phyloP scores from a whole-genome alignment of 2,797 vertebrate species.

The Eospalax fontanierii region DNA sequence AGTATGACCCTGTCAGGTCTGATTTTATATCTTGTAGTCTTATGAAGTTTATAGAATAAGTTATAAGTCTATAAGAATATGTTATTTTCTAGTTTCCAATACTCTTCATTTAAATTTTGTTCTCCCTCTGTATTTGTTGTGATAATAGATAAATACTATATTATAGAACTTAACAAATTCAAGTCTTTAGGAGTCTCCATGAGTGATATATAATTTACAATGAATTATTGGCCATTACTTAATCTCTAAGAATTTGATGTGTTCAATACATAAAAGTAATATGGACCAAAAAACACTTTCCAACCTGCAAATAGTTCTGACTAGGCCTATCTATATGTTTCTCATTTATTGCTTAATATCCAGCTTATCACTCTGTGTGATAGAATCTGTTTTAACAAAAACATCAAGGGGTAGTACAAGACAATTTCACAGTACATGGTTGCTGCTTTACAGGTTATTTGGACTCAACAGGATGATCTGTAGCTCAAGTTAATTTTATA shows the following conservation, averaged over 20 bases:
- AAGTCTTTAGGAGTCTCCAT: background rate
- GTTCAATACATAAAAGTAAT: slow-evolving; percentile 42
- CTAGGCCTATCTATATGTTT: background rate
- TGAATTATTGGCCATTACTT: slow-evolving; percentile 47
- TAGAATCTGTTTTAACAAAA: background rate
- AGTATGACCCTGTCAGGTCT: background rate
- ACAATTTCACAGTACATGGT: slow-evolving; percentile 41
- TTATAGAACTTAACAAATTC: slow-evolving; percentile 27
- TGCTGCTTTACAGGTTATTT: slow-evolving; percentile 50
- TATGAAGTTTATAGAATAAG: no score
- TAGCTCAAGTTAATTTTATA: slow-evolving; percentile 13
- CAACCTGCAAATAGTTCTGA: background rate
- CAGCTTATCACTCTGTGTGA: background rate
- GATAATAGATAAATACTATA: slow-evolving; percentile 10
- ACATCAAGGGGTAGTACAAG: slow-evolving; percentile 34
- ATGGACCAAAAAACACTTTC: slow-evolving; percentile 30
- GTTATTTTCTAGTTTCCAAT: background rate
- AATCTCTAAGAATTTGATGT: slow-evolving; percentile 21
- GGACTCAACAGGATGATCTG: background rate
- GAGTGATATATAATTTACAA: background rate
- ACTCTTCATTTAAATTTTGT: background rate
- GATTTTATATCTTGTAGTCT: slow-evolving; percentile 5
- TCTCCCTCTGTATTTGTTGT: background rate
- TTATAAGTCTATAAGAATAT: no score
- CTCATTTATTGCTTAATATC: background rate